phyloP scores from a whole-genome alignment of 1,140 invertebrate species.

The Aphis gossypii region DNA sequence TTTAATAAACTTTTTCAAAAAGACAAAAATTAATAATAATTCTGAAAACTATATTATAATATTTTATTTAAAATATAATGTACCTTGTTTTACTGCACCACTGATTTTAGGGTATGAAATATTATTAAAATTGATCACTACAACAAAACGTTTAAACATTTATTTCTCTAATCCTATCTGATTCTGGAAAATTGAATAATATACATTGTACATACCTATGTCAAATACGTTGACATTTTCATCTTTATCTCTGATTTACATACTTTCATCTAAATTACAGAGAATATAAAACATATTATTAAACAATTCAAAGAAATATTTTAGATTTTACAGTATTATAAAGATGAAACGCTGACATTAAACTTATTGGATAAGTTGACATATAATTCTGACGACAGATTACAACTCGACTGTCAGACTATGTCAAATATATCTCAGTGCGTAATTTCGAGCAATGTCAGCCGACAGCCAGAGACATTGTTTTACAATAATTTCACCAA shows the following conservation, averaged over 20 bases:
- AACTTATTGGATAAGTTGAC: constrained; percentile 15
- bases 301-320: constrained; percentile 21
- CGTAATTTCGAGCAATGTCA: background rate
- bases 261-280: background rate
- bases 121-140: background rate
- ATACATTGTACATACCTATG: background rate
- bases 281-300: background rate
- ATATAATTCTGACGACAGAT: background rate
- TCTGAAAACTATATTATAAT: background rate
- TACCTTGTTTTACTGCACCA: background rate
- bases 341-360: constrained; percentile 1
- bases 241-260: background rate
- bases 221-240: background rate
- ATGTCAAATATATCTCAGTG: background rate
- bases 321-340: background rate
- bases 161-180: background rate
- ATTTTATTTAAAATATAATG: background rate
- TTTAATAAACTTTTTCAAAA: background rate
- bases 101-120: background rate
- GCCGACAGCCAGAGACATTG: background rate
- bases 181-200: background rate
- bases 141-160: background rate
- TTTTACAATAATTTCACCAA: constrained; percentile 6
- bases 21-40: background rate
- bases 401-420: constrained; percentile 17